Evolutionary conservation across 2,888 invertebrate species (phyloP), one percentile per base, ranked within the genome.

Genomic region (Nymphalis c-album): DNA sequence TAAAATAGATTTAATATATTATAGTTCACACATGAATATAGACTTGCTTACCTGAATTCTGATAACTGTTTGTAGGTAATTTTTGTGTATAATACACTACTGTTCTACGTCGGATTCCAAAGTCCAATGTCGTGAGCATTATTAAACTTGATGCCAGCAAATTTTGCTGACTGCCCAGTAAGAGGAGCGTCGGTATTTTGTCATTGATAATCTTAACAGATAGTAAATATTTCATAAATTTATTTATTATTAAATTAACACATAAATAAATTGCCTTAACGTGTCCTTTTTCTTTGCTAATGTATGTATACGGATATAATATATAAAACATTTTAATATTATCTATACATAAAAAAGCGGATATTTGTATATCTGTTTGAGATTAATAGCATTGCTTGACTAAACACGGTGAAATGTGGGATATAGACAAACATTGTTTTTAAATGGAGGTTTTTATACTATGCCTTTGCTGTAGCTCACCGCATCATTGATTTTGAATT

Each of bases 151-250:
- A 82, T 67, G 75, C 81, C 75, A 46, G 72, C 75, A 75, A 81
- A 80, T 81, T 82, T 75, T 77, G 88, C 86, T 86, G 85, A 86
- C 31, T 22, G 2, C 22, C 22, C 58, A 75, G 83, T 79, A 86
- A 87, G 80, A 68, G 35, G 80, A 86, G 75, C 77, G 73, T 73
- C 63, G 72, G 68, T 74, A 71, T 75, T 64, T 45, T 60, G 57
- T 22, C 75, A 75, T 62, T 73, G 75, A 76, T 22, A 70, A 35
- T 40, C 4, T 17, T 55, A 57, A 40, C 50, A 17, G 35, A 63
- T 18, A 51, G 46, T 53, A 13, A 22, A 22, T 10, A 26, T 26
- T 26, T 22, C 16, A 22, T 53, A 17, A 13, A 18, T 2, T 47
- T 47, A 17, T 47, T 16, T 47, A 7, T 47, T 7, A 6, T 17